phyloP scores from a whole-genome alignment of 1,140 invertebrate genomes.

The Procambarus virginalis region DNA sequence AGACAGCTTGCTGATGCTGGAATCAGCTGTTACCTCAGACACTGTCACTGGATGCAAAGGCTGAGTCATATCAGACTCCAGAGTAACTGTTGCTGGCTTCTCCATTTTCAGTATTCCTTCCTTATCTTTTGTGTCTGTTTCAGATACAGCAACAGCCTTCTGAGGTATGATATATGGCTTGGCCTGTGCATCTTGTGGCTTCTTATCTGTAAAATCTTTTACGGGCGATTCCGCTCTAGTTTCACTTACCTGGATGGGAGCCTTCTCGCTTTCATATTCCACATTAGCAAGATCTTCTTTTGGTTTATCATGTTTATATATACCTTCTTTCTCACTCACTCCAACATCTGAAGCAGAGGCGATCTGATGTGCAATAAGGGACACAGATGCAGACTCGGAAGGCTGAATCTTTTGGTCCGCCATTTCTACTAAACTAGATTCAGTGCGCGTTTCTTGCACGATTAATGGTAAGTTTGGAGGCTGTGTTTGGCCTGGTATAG shows the following conservation, averaged over 20 bases:
- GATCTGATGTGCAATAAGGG: conserved; percentile 58
- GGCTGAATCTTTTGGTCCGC: conserved; percentile 23
- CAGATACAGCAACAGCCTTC: conserved; percentile 75
- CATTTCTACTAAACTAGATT: conserved; percentile 46
- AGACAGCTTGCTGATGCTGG: conserved; percentile 41
- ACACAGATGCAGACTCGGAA: conserved; percentile 55
- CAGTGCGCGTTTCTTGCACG: conserved; percentile 52
- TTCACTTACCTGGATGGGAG: conserved; percentile 67
- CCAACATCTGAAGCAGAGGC: conserved; percentile 67
- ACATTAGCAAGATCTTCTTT: conserved; percentile 57
- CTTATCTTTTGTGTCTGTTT: conserved; percentile 66
- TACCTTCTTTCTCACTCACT: conserved; percentile 65
- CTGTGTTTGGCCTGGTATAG: conserved; percentile 28
- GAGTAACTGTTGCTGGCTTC: conserved; percentile 52
- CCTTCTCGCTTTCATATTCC: conserved; percentile 65
- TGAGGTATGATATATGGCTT: conserved; percentile 76
- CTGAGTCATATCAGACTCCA: conserved; percentile 44
- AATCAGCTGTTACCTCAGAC: conserved; percentile 55
- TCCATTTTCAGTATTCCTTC: conserved; percentile 60
- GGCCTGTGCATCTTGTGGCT: conserved; percentile 76
- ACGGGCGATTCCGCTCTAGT: conserved; percentile 62
- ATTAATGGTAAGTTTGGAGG: conserved; percentile 47
- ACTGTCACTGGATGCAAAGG: conserved; percentile 61
- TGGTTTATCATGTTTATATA: conserved; percentile 53
- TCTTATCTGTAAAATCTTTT: conserved; percentile 71